Conservation (phyloP, 2,888 invertebrate genomes). For the Spicauda simplicius region DNA sequence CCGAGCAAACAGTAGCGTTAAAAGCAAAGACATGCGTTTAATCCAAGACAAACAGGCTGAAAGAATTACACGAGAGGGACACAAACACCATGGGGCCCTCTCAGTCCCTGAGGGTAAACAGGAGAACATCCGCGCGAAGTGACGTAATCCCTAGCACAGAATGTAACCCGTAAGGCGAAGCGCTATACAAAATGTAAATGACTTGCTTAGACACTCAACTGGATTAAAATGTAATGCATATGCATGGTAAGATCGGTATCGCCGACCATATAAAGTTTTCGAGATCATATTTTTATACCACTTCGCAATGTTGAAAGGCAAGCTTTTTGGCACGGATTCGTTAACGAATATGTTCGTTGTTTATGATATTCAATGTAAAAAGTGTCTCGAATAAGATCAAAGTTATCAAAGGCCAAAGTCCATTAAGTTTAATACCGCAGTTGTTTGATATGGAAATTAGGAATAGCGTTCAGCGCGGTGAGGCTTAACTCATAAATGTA, state of each 20-base stretch:
- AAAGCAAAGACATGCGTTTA: constrained; percentile 81
- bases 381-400: neutral
- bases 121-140: constrained; percentile 62
- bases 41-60: constrained; percentile 79
- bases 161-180: constrained; percentile 67
- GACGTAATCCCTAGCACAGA: constrained; percentile 71
- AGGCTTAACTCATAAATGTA: constrained; percentile 35
- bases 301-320: neutral
- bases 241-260: constrained; percentile 48
- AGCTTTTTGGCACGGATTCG: neutral
- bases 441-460: constrained; percentile 26
- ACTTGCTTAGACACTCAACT: constrained; percentile 56
- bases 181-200: constrained; percentile 68
- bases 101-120: constrained; percentile 67
- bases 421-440: constrained; percentile 1
- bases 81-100: constrained; percentile 68
- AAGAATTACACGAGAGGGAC: constrained; percentile 76
- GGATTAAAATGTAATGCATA: constrained; percentile 69
- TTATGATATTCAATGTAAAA: no score
- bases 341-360: neutral
- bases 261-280: neutral
- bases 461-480: constrained; percentile 15
- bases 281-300: neutral
- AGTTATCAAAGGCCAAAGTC: neutral
- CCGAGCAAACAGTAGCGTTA: constrained; percentile 78